Conservation (phyloP, 2,888 invertebrate genomes). For the Lycaena phlaeas region DNA sequence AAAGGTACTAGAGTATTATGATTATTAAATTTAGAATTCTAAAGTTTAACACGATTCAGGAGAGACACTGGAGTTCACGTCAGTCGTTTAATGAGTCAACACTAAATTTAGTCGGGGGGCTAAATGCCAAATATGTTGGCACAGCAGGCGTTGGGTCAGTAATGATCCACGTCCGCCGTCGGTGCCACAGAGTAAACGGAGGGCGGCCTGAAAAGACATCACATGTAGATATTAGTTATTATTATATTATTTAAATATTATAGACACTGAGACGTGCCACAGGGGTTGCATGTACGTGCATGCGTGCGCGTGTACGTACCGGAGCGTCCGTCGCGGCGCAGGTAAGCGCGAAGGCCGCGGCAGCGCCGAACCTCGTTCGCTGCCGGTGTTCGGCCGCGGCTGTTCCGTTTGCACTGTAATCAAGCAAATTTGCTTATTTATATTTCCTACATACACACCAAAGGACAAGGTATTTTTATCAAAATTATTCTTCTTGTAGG, state of each 20-base stretch:
- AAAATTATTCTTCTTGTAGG: no score
- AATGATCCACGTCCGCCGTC: conserved; percentile 49
- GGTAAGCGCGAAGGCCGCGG: conserved; percentile 55
- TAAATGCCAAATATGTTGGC: conserved; percentile 35
- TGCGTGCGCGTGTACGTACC: no score
- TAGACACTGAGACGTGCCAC: no score
- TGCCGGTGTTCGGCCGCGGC: conserved; percentile 34
- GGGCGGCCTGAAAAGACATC: conserved; percentile 44
- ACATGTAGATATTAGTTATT: neutral
- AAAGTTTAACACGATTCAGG: conserved; percentile 21
- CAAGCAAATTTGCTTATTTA: neutral
- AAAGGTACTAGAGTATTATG: conserved; percentile 11
- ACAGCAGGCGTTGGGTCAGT: conserved; percentile 51
- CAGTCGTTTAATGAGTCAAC: conserved; percentile 37
- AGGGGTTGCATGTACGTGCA: no score
- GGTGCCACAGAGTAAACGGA: conserved; percentile 63
- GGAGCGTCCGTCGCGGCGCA: conserved; percentile 42
- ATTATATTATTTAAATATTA: neutral
- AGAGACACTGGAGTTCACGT: conserved; percentile 38
- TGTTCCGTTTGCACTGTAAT: conserved; percentile 28
- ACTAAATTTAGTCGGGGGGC: conserved; percentile 25
- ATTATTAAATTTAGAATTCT: neutral
- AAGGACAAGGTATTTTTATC: no score
- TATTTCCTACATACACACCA: no score
- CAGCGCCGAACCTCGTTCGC: conserved; percentile 33